Conservation (phyloP, 2,113 vertebrate species). For the Bos javanicus region DNA sequence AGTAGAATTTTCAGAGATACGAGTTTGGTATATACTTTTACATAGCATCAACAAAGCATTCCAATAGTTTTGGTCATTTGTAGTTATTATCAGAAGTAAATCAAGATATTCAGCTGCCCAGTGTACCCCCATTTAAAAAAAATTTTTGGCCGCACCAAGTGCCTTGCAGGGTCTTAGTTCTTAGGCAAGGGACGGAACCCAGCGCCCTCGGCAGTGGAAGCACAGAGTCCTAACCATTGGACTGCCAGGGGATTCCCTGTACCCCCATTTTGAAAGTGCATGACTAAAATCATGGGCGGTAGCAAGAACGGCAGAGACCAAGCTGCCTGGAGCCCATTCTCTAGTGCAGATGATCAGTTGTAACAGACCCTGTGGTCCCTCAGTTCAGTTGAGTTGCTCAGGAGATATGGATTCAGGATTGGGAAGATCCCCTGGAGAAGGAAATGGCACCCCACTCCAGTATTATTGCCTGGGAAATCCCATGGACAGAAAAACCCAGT, state of each 20-base stretch:
- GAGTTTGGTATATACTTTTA: not conserved
- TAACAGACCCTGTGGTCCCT: not conserved
- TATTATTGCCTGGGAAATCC: not conserved
- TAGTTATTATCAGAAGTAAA: not conserved
- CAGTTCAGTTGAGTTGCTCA: not conserved
- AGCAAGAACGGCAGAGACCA: not conserved
- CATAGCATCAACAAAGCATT: not conserved
- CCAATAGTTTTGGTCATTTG: not conserved
- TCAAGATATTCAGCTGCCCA: not conserved
- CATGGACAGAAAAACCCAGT: not conserved
- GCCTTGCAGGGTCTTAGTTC: not conserved
- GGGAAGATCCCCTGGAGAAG: not conserved
- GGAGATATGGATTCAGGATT: not conserved
- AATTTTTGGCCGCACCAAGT: rapidly evolving
- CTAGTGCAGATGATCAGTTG: not conserved
- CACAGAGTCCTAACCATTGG: not conserved
- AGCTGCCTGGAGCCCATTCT: not conserved
- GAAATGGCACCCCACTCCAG: not conserved
- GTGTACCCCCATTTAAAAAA: not conserved
- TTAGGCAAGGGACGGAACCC: not conserved
- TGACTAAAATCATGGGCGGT: not conserved
- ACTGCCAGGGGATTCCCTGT: not conserved
- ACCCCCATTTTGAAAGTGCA: not conserved
- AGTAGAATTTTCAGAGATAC: not conserved
- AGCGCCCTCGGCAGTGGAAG: not conserved